Evolutionary conservation across 2,797 vertebrate species (phyloP), one percentile per base, ranked within the genome.

Genomic region (Catharus ustulatus): DNA sequence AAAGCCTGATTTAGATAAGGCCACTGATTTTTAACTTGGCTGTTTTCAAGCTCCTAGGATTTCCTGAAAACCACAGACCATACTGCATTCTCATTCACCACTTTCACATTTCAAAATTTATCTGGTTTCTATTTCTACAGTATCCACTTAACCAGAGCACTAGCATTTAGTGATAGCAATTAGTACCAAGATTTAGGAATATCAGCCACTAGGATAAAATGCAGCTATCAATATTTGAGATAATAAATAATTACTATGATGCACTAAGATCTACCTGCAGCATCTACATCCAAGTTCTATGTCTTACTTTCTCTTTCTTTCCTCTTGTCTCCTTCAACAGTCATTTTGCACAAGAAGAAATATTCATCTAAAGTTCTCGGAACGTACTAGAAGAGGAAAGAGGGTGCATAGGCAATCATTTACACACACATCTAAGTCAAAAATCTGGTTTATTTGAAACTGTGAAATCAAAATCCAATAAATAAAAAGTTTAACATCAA

Each of bases 361-460:
- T 3, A 3, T 63, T 45, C 45, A 43, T 21, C 7, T 27, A 3
- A 40, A 34, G 26, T 55, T 68, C 34, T 26, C 32, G 34, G 9
- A 46, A 57, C 40, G 27, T 11, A 34, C 36, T 45, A 18, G 45
- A 74, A 40, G 15, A 17, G 11, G 5, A 3, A 11, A 15, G 30
- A 22, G 8, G 11, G 34, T 9, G 52, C 14, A 27, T 27, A 49
- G 48, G 48, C 24, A 49, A 49, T 49, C 48, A 49, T 10, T 49
- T 49, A 49, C 48, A 49, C 26, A 49, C 48, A 48, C 14, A 49
- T 15, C 69, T 59, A 73, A 48, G 67, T 90, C 34, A 80, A 36
- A 89, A 95, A 87, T 62, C 6, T 69, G 23, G 26, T 97, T 97
- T 97, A 95, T 96, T 95, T 83, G 34, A 86, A 94, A 91, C n/a